Base-by-base conservation (phyloP, 2,888 invertebrate genomes). In the Chydorus sphaericus region DNA sequence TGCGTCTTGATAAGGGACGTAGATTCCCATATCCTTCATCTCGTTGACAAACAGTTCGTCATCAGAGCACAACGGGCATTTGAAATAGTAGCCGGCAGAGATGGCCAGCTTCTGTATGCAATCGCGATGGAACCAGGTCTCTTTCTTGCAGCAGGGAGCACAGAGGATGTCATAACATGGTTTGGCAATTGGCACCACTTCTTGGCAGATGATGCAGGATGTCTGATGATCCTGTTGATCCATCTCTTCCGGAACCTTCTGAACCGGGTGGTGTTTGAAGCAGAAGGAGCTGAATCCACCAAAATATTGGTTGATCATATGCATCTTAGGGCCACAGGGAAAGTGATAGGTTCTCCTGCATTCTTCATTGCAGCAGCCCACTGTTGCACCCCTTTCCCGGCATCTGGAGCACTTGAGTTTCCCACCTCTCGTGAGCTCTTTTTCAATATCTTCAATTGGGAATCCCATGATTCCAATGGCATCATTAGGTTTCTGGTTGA, bases 1-100 rank as follows among this genome's bases (percentile, higher is more conserved):
- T 0, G 89, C 89, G 67, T 89, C 89, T 85, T 82, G 77, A 63
- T 86, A 81, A 0, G 89, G 89, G 39, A 90, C 78, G 58, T 80
- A 85, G 59, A 88, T 82, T 2, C 90, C 89, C 66, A 76, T 77
- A 0, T 71, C 66, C 18, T 80, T 66, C 66, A 82, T 79, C 0
- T 78, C 77, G 0, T 28, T 44, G 26, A 23, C 23, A 28, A 44
- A 44, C 69, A 86, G 87, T 2, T 68, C 66, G 0, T 77, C 73
- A 51, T 77, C 77, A 65, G 85, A 80, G 50, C 50, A 50, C 23
- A 50, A 28, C 4, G 50, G 50, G 20, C 50, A 50, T 23, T 48
- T 44, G 31, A 55, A 55, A 30, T 30, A 48, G 16, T 55, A 55
- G 14, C 55, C 55, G 20, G 48, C 44, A 48, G 29, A 30, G 14